Conservation (phyloP, 2,113 vertebrate genomes). For the Myotis davidii region DNA sequence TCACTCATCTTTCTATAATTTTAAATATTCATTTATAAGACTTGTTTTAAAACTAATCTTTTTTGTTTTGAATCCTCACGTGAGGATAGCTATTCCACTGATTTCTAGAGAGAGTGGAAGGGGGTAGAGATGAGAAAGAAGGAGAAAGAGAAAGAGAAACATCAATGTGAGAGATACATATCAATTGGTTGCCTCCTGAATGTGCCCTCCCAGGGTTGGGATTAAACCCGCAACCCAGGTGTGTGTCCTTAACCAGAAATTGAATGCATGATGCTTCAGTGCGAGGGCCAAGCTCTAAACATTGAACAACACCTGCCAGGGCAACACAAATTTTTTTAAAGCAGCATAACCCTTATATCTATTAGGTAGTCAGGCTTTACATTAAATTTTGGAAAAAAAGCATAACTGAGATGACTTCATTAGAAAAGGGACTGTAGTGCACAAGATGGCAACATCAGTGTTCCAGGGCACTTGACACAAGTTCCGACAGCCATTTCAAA, state of each 20-base stretch:
- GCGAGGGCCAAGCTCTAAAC: no score
- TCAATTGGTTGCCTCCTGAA: no score
- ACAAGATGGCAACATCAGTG: not conserved
- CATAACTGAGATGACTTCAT: not conserved
- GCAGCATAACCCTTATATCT: not conserved
- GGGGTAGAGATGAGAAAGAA: no score
- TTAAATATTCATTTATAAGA: not conserved
- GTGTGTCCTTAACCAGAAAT: no score
- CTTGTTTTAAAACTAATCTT: slow-evolving; percentile 8
- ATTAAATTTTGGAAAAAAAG: not conserved
- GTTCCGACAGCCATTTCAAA: not conserved
- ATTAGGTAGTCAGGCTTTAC: not conserved
- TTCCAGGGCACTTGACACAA: not conserved
- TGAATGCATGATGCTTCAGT: no score
- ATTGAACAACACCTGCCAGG: no score
- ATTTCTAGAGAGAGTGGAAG: no score
- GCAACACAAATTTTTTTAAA: not conserved
- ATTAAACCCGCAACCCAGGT: no score
- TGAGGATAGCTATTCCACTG: no score
- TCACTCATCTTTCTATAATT: not conserved
- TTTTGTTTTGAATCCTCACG: not conserved
- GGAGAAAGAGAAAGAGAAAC: no score
- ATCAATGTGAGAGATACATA: no score
- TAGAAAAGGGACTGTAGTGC: not conserved
- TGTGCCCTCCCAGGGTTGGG: no score